Base-by-base conservation (phyloP, 2,888 invertebrate genomes). In the Netelia fuscicornis region DNA sequence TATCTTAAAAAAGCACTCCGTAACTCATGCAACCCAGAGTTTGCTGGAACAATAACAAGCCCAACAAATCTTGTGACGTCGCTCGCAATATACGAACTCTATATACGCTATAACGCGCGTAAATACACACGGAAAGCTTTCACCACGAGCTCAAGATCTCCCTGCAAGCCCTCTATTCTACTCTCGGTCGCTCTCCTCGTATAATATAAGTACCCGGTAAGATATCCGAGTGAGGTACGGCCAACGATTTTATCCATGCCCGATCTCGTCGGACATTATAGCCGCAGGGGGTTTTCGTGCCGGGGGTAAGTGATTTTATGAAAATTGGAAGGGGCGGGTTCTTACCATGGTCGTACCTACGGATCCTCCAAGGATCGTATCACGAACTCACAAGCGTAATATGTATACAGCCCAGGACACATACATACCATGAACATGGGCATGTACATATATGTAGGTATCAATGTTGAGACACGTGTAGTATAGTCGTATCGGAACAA, bases 261-360 rank as follows among this genome's bases (percentile, higher is more conserved):
- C 84, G 88, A 91, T 91, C 91, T 91, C 86, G 89, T 88, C 89
- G 88, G 90, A 91, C 90, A 91, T 91, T 89, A 89, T 89, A 89
- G 88, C 87, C 85, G 76, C 86, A 81, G 84, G 81, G 83, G 74
- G 78, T 54, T 85, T 68, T 81, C 85, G 72, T 80, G 67, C 72
- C 65, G 74, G 78, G 84, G 80, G 85, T 82, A 83, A 86, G 83
- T 83, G 86, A 86, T 87, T 87, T 87, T 84, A 85, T 86, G 78
- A 84, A 86, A 87, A 87, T 86, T 84, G 68, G 65, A 81, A 76
- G 76, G 64, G 88, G 87, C 84, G 88, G 83, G 78, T 82, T 84
- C 77, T 77, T 17, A 20, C 11, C 65, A 68, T 70, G 71, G 75
- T 86, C 71, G 83, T 80, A 65, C 72, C 62, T 70, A 56, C 58